A percentile compares a stretch with the other conserved stretches of the same genome.
These are phyloP conservation scores for Xylocopa sonorina DNA, from an alignment of 1,140 invertebrate species.

Conservation along the genomic window DNA sequence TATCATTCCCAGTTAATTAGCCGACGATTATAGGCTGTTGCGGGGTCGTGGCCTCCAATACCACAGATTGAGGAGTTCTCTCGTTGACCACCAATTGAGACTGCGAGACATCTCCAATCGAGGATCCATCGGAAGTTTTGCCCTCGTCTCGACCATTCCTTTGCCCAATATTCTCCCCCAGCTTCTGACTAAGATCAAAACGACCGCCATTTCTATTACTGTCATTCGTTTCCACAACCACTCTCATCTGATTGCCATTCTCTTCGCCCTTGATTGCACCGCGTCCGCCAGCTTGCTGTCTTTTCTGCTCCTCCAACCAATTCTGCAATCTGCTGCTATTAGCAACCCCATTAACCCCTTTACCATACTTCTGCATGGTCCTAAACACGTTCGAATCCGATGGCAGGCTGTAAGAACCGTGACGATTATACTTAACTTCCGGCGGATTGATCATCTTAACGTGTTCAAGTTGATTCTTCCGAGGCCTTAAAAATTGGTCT, in stretches of 20 bases:
- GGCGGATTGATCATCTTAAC: background rate
- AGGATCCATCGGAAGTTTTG: background rate
- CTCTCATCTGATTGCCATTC: too few relatives aligned
- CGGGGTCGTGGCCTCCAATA: too few relatives aligned
- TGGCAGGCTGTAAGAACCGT: background rate
- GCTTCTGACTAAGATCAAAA: background rate
- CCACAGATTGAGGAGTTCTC: background rate
- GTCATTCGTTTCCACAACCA: background rate
- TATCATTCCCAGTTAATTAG: background rate
- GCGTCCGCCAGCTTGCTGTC: background rate
- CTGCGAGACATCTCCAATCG: too few relatives aligned
- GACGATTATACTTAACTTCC: conserved; percentile 1
- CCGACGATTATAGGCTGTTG: background rate
- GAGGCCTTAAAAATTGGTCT: background rate
- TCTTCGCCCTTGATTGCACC: background rate
- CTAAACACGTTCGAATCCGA: background rate
- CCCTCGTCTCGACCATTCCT: background rate
- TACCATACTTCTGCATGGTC: background rate
- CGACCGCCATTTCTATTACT: background rate
- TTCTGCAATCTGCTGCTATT: background rate
- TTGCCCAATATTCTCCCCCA: background rate
- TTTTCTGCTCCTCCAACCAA: background rate
- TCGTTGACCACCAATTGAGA: background rate
- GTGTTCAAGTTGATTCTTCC: background rate
- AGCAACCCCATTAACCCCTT: background rate